Conservation (phyloP, 1,140 invertebrate genomes). For the Potamilus streckersoni region DNA sequence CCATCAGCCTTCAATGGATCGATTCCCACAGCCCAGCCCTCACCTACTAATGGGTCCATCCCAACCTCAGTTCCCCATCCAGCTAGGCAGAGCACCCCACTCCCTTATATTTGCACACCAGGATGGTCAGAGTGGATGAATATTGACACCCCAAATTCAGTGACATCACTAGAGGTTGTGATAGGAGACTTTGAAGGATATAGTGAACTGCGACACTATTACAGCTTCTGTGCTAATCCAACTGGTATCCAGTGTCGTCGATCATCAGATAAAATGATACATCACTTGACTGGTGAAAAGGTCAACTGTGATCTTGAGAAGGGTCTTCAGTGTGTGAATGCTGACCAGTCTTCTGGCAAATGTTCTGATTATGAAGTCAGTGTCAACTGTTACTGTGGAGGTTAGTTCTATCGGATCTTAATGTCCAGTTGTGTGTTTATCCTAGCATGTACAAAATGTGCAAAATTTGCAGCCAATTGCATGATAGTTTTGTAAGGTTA, state of each 20-base stretch:
- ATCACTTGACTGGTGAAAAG: slow-evolving; percentile 73
- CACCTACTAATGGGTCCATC: no score
- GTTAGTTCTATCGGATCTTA: slow-evolving; percentile 19
- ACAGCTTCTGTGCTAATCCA: slow-evolving; percentile 74
- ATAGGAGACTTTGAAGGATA: slow-evolving; percentile 59
- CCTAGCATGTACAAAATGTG: no score
- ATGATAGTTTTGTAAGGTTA: no score
- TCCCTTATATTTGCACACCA: slow-evolving; percentile 34
- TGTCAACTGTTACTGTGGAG: slow-evolving; percentile 59
- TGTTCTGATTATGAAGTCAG: slow-evolving; percentile 66
- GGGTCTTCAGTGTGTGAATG: slow-evolving; percentile 35
- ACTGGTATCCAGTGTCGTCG: slow-evolving; percentile 80
- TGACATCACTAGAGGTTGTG: slow-evolving; percentile 28
- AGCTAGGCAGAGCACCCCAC: slow-evolving; percentile 9
- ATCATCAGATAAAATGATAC: slow-evolving; percentile 71
- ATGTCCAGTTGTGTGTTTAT: no score
- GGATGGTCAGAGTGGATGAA: slow-evolving; percentile 61
- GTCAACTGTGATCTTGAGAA: slow-evolving; percentile 39
- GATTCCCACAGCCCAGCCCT: no score
- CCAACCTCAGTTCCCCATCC: not conserved
- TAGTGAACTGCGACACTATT: slow-evolving; percentile 41
- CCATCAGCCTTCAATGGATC: no score
- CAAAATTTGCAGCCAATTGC: no score
- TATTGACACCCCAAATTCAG: slow-evolving; percentile 35
- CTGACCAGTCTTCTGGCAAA: slow-evolving; percentile 8